These are phyloP conservation scores for Sympetrum striolatum DNA, from an alignment of 2,888 invertebrate genomes.

Conservation along the genomic window DNA sequence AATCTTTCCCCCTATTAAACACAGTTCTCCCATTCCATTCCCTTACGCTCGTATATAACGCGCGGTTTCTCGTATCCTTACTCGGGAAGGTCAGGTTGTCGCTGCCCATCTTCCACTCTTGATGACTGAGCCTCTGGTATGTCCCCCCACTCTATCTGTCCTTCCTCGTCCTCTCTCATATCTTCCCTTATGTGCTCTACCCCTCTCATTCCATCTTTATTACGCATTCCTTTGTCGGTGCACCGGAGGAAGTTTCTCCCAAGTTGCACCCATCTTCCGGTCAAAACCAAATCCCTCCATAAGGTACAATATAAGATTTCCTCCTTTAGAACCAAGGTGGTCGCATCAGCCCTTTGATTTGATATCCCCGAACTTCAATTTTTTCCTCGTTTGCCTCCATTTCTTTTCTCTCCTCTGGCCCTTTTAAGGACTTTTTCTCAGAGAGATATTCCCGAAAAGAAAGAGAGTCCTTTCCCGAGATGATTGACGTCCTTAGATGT, in stretches of 20 bases:
- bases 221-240: neutral
- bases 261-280: neutral
- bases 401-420: neutral
- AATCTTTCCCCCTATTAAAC: neutral
- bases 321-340: neutral
- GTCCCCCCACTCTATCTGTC: neutral
- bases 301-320: neutral
- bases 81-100: neutral
- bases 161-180: neutral
- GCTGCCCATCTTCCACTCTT: constrained; percentile 6
- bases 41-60: neutral
- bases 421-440: neutral
- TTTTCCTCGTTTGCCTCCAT: neutral
- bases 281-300: neutral
- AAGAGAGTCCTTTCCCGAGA: neutral
- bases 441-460: neutral
- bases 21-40: neutral
- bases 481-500: constrained; percentile 1
- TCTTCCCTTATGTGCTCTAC: neutral
- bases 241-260: neutral
- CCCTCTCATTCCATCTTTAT: neutral
- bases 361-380: neutral
- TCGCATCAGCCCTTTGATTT: neutral
- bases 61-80: neutral
- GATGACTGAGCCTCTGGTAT: constrained; percentile 6